Evolutionary conservation across 2,888 invertebrate genomes (phyloP).

Genomic region (Cosmopolites sordidus): DNA sequence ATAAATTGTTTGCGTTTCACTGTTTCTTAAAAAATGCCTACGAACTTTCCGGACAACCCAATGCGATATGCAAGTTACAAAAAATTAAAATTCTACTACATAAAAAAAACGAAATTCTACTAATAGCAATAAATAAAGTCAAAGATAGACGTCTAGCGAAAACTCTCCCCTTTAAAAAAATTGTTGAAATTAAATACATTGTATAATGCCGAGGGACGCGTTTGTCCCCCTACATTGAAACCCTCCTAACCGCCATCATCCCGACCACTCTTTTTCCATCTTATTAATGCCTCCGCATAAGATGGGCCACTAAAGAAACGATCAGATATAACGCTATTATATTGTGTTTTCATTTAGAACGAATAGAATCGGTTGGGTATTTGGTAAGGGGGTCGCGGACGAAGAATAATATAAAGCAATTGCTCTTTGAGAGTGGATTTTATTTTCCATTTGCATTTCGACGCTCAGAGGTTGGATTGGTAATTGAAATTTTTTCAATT

Average conservation of each 20-base stretch:
- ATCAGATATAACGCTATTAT: conserved; percentile 23
- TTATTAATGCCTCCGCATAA: conserved; percentile 11
- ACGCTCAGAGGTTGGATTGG: conserved; percentile 14
- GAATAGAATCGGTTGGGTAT: conserved; percentile 14
- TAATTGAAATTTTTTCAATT: conserved; percentile 22
- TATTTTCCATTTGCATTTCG: conserved; percentile 25
- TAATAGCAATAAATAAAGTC: too few species aligned
- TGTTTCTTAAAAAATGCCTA: too few species aligned
- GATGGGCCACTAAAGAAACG: conserved; percentile 2
- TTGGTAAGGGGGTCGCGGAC: conserved; percentile 7
- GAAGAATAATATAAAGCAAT: conserved; percentile 14
- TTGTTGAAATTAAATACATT: conserved; percentile 18
- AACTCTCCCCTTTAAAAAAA: too few species aligned
- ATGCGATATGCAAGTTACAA: too few species aligned
- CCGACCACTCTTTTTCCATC: conserved; percentile 3
- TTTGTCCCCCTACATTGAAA: too few species aligned
- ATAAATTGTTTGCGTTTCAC: too few species aligned
- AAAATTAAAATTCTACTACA: too few species aligned
- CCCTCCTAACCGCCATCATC: not conserved
- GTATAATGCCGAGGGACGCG: conserved; percentile 15
- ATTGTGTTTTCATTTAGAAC: conserved; percentile 24
- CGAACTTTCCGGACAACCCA: too few species aligned
- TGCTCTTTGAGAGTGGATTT: conserved; percentile 22
- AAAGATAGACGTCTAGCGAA: too few species aligned
- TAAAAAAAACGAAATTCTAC: too few species aligned